Evolutionary conservation across 35 echinoderm and acorn worm genomes (phyloP).

Genomic region (Ophiothrix spiculata): DNA sequence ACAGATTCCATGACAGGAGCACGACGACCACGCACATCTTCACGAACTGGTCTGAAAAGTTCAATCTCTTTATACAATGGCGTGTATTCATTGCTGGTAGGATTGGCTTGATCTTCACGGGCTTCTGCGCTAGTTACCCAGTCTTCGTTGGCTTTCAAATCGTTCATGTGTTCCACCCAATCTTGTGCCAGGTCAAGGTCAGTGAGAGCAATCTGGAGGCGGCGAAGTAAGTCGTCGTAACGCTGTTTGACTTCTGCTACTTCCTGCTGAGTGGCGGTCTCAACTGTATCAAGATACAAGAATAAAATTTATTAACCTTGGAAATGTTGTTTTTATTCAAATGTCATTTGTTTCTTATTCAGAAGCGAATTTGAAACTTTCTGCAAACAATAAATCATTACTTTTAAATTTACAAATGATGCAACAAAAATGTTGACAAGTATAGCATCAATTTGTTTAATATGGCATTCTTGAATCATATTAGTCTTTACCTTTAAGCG

Average conservation of each 20-base stretch:
- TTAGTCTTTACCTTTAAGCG: no score
- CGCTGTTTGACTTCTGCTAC: conserved; percentile 74
- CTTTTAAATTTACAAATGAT: no score
- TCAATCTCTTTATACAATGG: conserved; percentile 79
- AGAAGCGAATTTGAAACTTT: no score
- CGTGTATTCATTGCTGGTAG: conserved; percentile 61
- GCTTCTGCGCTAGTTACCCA: conserved; percentile 70
- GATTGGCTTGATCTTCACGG: conserved; percentile 47
- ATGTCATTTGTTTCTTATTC: no score
- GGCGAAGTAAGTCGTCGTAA: conserved; percentile 56
- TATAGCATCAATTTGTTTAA: no score
- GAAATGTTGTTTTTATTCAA: no score
- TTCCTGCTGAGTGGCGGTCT: conserved; percentile 71
- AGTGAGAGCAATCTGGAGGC: conserved; percentile 40
- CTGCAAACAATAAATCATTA: no score
- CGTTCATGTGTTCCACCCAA: conserved; percentile 68
- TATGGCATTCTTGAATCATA: no score
- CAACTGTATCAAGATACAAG: no score
- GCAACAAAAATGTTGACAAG: no score
- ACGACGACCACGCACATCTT: conserved; percentile 50
- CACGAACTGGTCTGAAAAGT: conserved; percentile 51
- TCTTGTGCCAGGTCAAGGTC: conserved; percentile 67
- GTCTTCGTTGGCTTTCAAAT: conserved; percentile 45
- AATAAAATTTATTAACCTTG: no score
- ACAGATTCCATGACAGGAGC: conserved; percentile 53